These are phyloP conservation scores for Tortricodes alternella DNA, from an alignment of 2,888 invertebrate genomes.

Conservation along the genomic window DNA sequence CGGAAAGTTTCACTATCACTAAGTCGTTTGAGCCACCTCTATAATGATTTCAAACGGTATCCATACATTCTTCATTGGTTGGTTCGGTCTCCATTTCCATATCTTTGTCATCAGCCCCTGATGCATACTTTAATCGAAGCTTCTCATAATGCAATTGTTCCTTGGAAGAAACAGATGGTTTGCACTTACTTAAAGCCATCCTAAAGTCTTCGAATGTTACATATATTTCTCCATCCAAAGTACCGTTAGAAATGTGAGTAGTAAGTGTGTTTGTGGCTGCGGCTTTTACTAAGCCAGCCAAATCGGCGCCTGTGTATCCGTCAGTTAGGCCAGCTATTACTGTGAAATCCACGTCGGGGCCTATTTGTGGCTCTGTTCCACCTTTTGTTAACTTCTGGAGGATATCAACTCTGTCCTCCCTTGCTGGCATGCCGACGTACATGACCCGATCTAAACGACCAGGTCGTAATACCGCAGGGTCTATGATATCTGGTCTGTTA, in stretches of 20 bases:
- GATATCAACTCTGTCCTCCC: slow-evolving; percentile 92
- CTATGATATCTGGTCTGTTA: slow-evolving; percentile 98
- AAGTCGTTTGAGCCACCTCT: slow-evolving; percentile 46
- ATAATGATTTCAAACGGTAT: slow-evolving; percentile 68
- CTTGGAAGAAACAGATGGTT: slow-evolving; percentile 93
- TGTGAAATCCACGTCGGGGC: slow-evolving; percentile 89
- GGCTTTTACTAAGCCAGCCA: slow-evolving; percentile 94
- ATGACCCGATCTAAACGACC: slow-evolving; percentile 95
- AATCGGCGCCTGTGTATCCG: slow-evolving; percentile 96
- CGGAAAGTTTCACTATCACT: slow-evolving; percentile 34
- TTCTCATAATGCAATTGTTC: slow-evolving; percentile 91
- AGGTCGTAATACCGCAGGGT: slow-evolving; percentile 94
- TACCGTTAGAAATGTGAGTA: slow-evolving; percentile 85
- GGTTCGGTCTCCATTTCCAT: slow-evolving; percentile 83
- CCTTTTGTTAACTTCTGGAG: slow-evolving; percentile 94
- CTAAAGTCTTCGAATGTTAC: slow-evolving; percentile 89
- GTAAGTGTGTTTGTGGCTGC: slow-evolving; percentile 92
- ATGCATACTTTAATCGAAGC: slow-evolving; percentile 86
- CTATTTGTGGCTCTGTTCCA: slow-evolving; percentile 90
- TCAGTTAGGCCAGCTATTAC: slow-evolving; percentile 86
- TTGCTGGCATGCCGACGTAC: slow-evolving; percentile 93
- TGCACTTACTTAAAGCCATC: slow-evolving; percentile 88
- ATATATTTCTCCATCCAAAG: slow-evolving; percentile 79
- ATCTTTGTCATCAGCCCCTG: slow-evolving; percentile 73
- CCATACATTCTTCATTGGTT: slow-evolving; percentile 76